These are phyloP conservation scores for Apostichopus japonicus DNA, from an alignment of 35 echinoderm and acorn worm genomes.

Conservation along the genomic window DNA sequence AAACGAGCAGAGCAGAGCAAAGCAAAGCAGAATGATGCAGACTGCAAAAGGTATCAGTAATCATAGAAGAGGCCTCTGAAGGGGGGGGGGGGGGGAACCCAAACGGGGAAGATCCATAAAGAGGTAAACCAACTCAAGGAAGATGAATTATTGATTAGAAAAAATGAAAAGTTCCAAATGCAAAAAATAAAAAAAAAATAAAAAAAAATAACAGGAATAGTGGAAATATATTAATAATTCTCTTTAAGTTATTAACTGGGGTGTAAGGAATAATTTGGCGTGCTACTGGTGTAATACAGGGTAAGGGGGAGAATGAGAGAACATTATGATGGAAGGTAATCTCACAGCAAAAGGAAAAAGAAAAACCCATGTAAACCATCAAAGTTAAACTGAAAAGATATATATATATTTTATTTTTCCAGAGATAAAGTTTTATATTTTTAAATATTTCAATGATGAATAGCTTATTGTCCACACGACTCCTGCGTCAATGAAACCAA, in stretches of 20 bases:
- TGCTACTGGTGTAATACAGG: neutral
- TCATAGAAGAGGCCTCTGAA: neutral
- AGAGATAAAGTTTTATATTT: too few species aligned
- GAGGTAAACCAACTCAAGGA: slow-evolving; percentile 13
- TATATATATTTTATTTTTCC: too few species aligned
- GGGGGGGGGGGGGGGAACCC: neutral
- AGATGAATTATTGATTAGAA: slow-evolving; percentile 11
- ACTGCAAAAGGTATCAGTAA: neutral
- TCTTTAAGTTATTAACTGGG: neutral
- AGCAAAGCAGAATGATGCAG: neutral
- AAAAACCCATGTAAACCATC: too few species aligned
- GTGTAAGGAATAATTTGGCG: neutral
- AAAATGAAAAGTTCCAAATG: neutral
- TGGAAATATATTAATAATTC: too few species aligned
- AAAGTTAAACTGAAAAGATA: too few species aligned
- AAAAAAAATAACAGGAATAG: too few species aligned
- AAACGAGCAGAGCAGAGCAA: neutral
- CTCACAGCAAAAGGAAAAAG: too few species aligned
- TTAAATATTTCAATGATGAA: too few species aligned
- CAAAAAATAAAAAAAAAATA: neutral
- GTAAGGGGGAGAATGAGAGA: too few species aligned
- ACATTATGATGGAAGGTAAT: too few species aligned
- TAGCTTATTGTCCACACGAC: too few species aligned
- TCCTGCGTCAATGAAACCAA: too few species aligned
- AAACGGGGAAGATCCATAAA: neutral